Evolutionary conservation across 2,888 invertebrate species (phyloP).

Genomic region (Malthinus seriepunctatus): DNA sequence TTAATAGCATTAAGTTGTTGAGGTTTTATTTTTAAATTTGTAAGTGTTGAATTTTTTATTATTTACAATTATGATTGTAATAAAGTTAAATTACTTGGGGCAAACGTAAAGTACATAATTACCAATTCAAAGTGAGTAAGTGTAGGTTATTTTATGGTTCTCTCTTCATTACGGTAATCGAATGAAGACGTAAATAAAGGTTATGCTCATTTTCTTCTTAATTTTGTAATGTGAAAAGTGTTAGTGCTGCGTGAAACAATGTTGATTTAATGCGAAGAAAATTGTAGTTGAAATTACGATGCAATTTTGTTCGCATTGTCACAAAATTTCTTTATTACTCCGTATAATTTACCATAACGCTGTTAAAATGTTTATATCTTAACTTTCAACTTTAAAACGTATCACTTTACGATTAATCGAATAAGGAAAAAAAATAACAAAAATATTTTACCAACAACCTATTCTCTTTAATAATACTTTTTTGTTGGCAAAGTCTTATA

Average conservation of each 20-base stretch:
- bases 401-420: too few relatives aligned
- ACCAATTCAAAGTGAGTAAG: constrained; percentile 20
- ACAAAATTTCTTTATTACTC: neutral
- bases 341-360: neutral
- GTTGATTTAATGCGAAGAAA: constrained; percentile 4
- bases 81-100: neutral
- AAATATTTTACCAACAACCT: too few relatives aligned
- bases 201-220: constrained; percentile 13
- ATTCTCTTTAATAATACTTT: too few relatives aligned
- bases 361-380: too few relatives aligned
- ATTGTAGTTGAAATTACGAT: neutral
- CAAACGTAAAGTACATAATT: constrained; percentile 16
- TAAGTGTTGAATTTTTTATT: neutral
- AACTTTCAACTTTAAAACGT: too few relatives aligned
- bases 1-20: too few relatives aligned
- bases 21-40: too few relatives aligned
- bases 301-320: neutral
- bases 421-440: too few relatives aligned
- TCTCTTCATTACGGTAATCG: constrained; percentile 7
- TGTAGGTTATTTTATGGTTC: constrained; percentile 15
- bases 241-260: constrained; percentile 9
- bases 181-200: constrained; percentile 19
- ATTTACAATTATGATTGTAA: neutral
- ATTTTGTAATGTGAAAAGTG: constrained; percentile 10
- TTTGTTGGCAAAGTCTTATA: neutral